Evolutionary conservation across 2,888 invertebrate genomes (phyloP), one percentile per base, ranked within the genome.

Genomic region (Aleiodes testaceus): DNA sequence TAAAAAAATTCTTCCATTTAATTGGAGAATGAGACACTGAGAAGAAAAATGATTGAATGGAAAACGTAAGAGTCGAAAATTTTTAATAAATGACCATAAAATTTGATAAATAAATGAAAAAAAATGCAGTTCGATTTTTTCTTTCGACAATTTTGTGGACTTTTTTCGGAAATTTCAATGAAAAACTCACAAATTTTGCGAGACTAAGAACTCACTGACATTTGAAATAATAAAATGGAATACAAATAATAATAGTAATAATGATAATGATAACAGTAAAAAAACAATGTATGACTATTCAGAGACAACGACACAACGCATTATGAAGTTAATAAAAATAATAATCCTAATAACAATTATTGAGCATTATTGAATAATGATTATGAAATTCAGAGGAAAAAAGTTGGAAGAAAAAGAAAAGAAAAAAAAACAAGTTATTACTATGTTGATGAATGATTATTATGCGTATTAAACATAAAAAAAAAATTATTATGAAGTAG

Each of bases 281-380:
- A 71, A 73, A 81, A 73, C 79, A 78, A 69, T 72, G 82, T 77
- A 82, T 82, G 83, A 85, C 83, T 86, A 87, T 86, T 87, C 85
- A 83, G 83, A 86, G 85, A 87, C 87, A 87, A 87, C 87, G 87
- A 87, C 85, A 87, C 85, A 87, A 82, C 83, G 86, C 86, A 85
- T 87, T 85, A 86, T 83, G 82, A 86, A 83, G 82, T 86, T 85
- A 85, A 84, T 82, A 83, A 80, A 64, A 76, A 72, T 66, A 73
- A 77, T 75, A 74, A 66, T 59, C 67, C 72, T 68, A 74, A 73
- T 52, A 44, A 50, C 53, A 66, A n/a, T 67, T 68, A 73, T 74
- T 70, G 53, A 70, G 50, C 42, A 69, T 70, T 50, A 72, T 74
- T 66, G 45, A 68, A 30, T 44, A 42, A 65, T 65, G 9, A 14